phyloP scores from a whole-genome alignment of 2,888 invertebrate genomes.

The Eristalis intricaria region DNA sequence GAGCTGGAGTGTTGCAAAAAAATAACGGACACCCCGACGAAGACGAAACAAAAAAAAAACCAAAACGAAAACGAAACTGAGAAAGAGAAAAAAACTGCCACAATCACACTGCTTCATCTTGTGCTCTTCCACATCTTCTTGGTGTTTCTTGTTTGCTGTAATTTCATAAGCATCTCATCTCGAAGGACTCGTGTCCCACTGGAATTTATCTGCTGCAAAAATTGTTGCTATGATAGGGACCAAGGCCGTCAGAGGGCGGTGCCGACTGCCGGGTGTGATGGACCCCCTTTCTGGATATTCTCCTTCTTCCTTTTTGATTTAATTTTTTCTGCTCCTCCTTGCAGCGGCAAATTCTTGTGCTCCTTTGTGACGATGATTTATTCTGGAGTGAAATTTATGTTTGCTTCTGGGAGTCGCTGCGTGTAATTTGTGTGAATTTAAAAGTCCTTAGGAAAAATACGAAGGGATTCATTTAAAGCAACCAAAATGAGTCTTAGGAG shows the following conservation, averaged over 20 bases:
- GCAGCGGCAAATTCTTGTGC: conserved; percentile 8
- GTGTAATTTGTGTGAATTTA: conserved; percentile 54
- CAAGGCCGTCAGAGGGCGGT: background rate
- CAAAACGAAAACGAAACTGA: background rate
- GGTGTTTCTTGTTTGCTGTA: conserved; percentile 55
- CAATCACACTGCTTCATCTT: conserved; percentile 40
- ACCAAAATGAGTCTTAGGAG: conserved; percentile 14
- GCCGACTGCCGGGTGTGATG: background rate
- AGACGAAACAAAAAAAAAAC: background rate
- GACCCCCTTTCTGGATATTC: background rate
- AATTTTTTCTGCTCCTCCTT: conserved; percentile 4
- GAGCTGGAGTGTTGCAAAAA: background rate
- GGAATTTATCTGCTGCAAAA: conserved; percentile 58
- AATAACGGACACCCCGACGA: background rate
- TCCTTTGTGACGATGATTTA: conserved; percentile 58
- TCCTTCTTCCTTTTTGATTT: background rate
- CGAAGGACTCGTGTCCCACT: conserved; percentile 54
- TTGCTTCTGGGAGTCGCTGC: conserved; percentile 16
- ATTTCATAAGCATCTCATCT: conserved; percentile 59
- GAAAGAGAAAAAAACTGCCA: conserved; percentile 27
- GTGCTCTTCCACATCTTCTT: conserved; percentile 20
- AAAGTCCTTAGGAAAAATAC: conserved; percentile 28
- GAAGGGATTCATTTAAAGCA: conserved; percentile 30
- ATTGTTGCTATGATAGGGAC: conserved; percentile 43
- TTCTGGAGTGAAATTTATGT: conserved; percentile 54